These are phyloP conservation scores for Squalus acanthias DNA, from an alignment of 2,797 vertebrate species.

Conservation along the genomic window DNA sequence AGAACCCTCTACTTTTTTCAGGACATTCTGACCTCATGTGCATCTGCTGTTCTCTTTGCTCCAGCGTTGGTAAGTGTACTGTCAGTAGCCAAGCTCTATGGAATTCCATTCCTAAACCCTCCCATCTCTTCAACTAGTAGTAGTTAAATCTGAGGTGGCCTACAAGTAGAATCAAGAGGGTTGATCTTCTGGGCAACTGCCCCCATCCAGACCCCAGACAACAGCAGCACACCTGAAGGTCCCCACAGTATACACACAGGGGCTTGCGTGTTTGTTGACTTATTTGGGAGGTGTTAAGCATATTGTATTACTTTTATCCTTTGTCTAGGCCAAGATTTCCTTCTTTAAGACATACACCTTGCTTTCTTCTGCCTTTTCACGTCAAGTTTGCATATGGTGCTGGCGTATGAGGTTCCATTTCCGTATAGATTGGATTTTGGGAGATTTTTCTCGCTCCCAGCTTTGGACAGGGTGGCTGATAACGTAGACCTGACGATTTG, in stretches of 20 bases:
- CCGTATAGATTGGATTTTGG: neutral
- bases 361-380: neutral
- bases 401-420: neutral
- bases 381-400: neutral
- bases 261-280: neutral
- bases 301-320: neutral
- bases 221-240: too few relatives aligned
- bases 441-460: neutral
- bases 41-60: neutral
- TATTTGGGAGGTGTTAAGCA: neutral
- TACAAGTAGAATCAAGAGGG: neutral
- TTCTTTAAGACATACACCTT: neutral
- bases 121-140: neutral
- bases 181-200: neutral
- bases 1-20: neutral
- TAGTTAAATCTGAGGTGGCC: neutral
- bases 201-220: neutral
- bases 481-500: neutral
- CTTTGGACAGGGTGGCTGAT: neutral
- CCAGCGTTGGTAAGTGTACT: neutral
- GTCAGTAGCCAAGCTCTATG: neutral
- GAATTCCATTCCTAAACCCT: neutral
- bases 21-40: neutral
- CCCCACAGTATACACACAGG: neutral
- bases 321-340: neutral